Percentiles rank a stretch among this genome's conserved stretches.
Conservation (phyloP, 2,113 vertebrate genomes). For the Xiphophorus hellerii region DNA sequence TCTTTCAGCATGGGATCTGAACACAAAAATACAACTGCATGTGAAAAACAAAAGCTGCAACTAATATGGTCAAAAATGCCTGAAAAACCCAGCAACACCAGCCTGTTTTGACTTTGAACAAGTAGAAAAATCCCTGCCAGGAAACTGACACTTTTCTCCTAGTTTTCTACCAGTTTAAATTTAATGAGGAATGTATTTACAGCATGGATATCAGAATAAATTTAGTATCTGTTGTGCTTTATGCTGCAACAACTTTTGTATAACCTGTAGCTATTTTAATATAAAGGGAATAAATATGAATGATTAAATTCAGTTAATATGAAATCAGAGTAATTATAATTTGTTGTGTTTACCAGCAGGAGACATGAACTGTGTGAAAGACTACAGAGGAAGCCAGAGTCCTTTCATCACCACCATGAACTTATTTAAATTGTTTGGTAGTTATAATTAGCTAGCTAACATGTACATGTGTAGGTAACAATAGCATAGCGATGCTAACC, state of each 20-base stretch:
- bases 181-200: not conserved
- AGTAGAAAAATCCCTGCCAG: not conserved
- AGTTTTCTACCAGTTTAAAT: not conserved
- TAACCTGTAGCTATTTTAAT: not conserved
- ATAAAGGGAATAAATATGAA: not conserved
- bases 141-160: not conserved
- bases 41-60: not conserved
- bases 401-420: not conserved
- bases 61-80: not conserved
- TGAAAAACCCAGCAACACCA: too few relatives aligned
- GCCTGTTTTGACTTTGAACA: not conserved
- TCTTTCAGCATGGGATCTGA: not conserved
- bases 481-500: too few relatives aligned
- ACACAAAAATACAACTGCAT: too few relatives aligned
- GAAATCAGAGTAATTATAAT: not conserved
- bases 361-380: not conserved
- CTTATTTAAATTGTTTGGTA: not conserved
- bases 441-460: not conserved
- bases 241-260: not conserved
- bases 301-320: not conserved
- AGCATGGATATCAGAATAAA: not conserved
- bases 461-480: too few relatives aligned
- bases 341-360: not conserved
- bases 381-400: not conserved
- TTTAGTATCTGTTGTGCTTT: not conserved